A percentile compares a stretch with the other conserved stretches of the same genome.
Conservation (phyloP, 2,113 vertebrate species). For the Marmota flaviventris region DNA sequence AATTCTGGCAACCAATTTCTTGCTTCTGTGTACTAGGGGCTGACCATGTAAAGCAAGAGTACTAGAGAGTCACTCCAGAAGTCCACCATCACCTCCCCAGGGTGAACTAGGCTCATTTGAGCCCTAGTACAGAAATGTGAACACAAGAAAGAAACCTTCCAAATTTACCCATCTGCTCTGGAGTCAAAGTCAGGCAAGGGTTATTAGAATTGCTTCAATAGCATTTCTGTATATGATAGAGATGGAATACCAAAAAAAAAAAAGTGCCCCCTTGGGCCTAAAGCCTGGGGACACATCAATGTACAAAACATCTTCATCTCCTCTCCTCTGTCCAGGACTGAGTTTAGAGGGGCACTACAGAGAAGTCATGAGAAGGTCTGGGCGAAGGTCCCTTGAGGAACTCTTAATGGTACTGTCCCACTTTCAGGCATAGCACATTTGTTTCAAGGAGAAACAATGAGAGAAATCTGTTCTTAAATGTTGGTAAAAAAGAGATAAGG, state of each 20-base stretch:
- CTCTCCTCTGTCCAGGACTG: not conserved
- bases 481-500: not conserved
- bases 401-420: not conserved
- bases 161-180: not conserved
- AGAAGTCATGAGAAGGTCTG: too few relatives aligned
- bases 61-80: not conserved
- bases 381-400: not conserved
- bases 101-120: not conserved
- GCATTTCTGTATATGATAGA: not conserved
- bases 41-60: fast-evolving
- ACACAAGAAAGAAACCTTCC: not conserved
- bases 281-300: not conserved
- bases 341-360: not conserved
- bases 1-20: not conserved
- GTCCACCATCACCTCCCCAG: not conserved
- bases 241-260: not conserved
- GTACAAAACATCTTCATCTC: not conserved
- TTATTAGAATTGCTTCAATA: not conserved
- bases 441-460: not conserved
- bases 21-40: not conserved
- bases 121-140: not conserved
- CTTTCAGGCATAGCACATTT: not conserved
- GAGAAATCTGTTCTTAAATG: not conserved
- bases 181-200: not conserved
- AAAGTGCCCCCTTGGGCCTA: not conserved